Evolutionary conservation across 1,140 invertebrate species (phyloP).

Genomic region (Drosophila melanogaster): DNA sequence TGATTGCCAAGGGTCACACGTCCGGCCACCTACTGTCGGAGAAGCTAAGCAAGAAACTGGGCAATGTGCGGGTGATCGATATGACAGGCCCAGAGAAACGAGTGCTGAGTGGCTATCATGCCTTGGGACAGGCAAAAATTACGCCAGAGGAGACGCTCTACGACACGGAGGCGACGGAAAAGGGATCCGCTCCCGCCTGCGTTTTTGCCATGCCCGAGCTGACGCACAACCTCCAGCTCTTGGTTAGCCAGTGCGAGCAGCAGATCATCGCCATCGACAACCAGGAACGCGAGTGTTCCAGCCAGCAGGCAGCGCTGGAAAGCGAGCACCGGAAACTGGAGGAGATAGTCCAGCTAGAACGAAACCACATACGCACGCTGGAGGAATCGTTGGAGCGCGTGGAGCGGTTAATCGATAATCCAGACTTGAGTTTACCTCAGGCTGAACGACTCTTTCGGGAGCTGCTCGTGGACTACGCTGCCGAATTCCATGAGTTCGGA

Average conservation of each 20-base stretch:
- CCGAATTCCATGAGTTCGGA: slow-evolving; percentile 87
- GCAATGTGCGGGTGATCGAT: slow-evolving; percentile 98
- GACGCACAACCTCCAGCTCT: slow-evolving; percentile 95
- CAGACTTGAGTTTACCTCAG: slow-evolving; percentile 89
- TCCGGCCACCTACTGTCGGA: slow-evolving; percentile 71
- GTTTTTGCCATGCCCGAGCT: slow-evolving; percentile 93
- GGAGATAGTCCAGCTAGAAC: slow-evolving; percentile 90
- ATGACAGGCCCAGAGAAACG: slow-evolving; percentile 98
- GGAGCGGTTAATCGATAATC: slow-evolving; percentile 87
- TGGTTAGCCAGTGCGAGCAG: slow-evolving; percentile 97
- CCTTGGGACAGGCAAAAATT: slow-evolving; percentile 88
- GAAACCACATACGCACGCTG: slow-evolving; percentile 90
- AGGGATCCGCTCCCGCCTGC: slow-evolving; percentile 85
- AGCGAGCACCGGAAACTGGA: slow-evolving; percentile 91
- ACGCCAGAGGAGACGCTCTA: slow-evolving; percentile 86
- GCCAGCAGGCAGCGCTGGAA: slow-evolving; percentile 91
- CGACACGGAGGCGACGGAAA: slow-evolving; percentile 85
- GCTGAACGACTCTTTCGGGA: slow-evolving; percentile 90
- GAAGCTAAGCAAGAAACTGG: slow-evolving; percentile 86
- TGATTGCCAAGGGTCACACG: slow-evolving; percentile 94
- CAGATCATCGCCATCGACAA: slow-evolving; percentile 96
- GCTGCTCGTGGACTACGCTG: slow-evolving; percentile 87
- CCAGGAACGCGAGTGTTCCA: slow-evolving; percentile 90
- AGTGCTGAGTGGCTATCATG: slow-evolving; percentile 97
- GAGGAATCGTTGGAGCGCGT: slow-evolving; percentile 90